Conservation (phyloP, 2,888 invertebrate genomes). For the Dyspetes luteomarginatus region DNA sequence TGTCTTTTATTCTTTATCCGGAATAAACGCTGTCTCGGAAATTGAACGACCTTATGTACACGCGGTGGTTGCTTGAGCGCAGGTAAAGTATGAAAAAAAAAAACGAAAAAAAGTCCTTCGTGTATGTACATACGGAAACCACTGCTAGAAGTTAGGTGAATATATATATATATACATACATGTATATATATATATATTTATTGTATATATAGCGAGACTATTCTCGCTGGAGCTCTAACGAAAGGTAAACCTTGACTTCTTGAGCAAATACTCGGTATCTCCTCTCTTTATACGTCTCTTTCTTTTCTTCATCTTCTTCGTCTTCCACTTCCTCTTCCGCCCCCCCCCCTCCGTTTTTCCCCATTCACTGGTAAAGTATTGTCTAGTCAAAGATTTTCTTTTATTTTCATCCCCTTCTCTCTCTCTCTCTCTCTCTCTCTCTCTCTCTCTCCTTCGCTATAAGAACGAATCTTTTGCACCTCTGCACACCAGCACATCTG, state of each 20-base stretch:
- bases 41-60: constrained; percentile 52
- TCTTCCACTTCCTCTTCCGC: constrained; percentile 47
- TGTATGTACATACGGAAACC: constrained; percentile 55
- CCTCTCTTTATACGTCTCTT: constrained; percentile 45
- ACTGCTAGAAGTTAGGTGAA: constrained; percentile 34
- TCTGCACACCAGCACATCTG: constrained; percentile 9
- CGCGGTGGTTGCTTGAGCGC: constrained; percentile 35
- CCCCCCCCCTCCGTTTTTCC: constrained; percentile 12
- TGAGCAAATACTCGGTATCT: constrained; percentile 72
- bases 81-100: constrained; percentile 11
- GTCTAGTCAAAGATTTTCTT: constrained; percentile 59
- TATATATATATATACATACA: constrained; percentile 8
- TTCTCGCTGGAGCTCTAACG: constrained; percentile 73
- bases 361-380: constrained; percentile 42
- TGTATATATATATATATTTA: constrained; percentile 21
- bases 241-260: constrained; percentile 78
- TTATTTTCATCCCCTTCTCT: constrained; percentile 61
- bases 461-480: constrained; percentile 38
- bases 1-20: constrained; percentile 32
- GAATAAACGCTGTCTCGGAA: constrained; percentile 42
- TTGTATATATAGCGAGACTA: constrained; percentile 29
- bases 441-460: constrained; percentile 1
- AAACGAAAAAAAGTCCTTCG: neutral
- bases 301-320: constrained; percentile 57
- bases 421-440: constrained; percentile 12